Evolutionary conservation across 1,140 invertebrate species (phyloP).

Genomic region (Melipona quadrifasciata): DNA sequence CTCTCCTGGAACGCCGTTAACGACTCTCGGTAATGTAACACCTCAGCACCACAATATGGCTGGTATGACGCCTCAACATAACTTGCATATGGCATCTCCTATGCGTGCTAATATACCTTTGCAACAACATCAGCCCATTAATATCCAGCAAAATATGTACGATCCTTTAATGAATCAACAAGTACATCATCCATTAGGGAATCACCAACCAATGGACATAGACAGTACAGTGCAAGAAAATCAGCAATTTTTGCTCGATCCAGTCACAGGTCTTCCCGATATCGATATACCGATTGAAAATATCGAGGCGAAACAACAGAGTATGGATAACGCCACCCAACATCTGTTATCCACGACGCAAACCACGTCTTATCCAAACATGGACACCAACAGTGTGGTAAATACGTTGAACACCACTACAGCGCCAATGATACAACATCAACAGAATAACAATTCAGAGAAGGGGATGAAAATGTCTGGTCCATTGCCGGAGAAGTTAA

Average conservation of each 20-base stretch:
- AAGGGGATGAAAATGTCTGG: conserved; percentile 66
- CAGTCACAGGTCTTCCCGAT: conserved; percentile 74
- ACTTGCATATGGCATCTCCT: conserved; percentile 72
- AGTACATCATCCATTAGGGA: conserved; percentile 69
- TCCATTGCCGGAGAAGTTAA: conserved; percentile 68
- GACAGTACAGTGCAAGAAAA: conserved; percentile 69
- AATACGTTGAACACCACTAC: conserved; percentile 35
- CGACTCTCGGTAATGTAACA: conserved; percentile 69
- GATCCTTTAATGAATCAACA: conserved; percentile 78
- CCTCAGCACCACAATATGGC: conserved; percentile 70
- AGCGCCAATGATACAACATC: conserved; percentile 55
- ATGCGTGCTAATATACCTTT: conserved; percentile 66
- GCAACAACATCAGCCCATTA: conserved; percentile 79
- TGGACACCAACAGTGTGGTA: conserved; percentile 39
- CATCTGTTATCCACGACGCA: conserved; percentile 48
- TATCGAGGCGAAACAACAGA: conserved; percentile 69
- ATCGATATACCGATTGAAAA: conserved; percentile 75
- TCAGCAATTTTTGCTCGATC: conserved; percentile 76
- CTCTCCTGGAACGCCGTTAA: conserved; percentile 70
- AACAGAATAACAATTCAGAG: conserved; percentile 72
- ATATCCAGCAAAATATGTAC: conserved; percentile 74
- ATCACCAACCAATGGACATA: conserved; percentile 70
- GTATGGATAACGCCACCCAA: conserved; percentile 61
- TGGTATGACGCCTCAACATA: conserved; percentile 72
- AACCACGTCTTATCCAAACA: conserved; percentile 37